Evolutionary conservation across 2,113 vertebrate species (phyloP), one percentile per base, ranked within the genome.

Genomic region (Melanocharis versteri): DNA sequence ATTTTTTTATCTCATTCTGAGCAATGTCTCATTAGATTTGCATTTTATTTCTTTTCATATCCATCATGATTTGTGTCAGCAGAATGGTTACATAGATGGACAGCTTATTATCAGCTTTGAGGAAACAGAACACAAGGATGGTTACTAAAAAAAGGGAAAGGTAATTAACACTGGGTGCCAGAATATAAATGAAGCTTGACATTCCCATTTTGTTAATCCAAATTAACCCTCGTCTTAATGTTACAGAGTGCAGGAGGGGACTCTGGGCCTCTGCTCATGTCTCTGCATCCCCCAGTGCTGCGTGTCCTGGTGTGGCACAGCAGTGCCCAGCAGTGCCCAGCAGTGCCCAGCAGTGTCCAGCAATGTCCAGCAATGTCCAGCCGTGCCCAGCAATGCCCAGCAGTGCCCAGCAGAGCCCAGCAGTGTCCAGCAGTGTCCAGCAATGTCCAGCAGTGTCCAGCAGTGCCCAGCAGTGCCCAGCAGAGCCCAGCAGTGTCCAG

Each of bases 21-120:
- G 90, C 85, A 88, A 44, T 60, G 65, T 87, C 93, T 97, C 94
- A 95, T 97, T 96, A 97, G 91, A 82, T 66, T 93, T 92, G 54
- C 79, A 87, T 78, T 93, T 96, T 93, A 90, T 94, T 93, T 93
- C 89, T 93, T 96, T 96, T 90, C 95, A 84, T 89, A 97, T 93
- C 91, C 94, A 92, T 94, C 95, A 87, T 75, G 69, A 92, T 93
- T 94, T 97, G 79, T 97, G 90, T 94, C 93, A 96, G 83, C 87
- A 76, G 80, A 94, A 64, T 27, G 61, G 77, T 92, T 95, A 83
- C 71, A 60, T 8, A 65, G 95, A 95, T 4, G 51, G 97, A 95
- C 95, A 97, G 94, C 79, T 93, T 93, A 94, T 92, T 89, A 96
- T 97, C 87, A 94, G 91, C 79, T 84, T 61, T 77, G 70, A 91